phyloP scores from a whole-genome alignment of 1,140 invertebrate species.

The Lepidostoma basale region DNA sequence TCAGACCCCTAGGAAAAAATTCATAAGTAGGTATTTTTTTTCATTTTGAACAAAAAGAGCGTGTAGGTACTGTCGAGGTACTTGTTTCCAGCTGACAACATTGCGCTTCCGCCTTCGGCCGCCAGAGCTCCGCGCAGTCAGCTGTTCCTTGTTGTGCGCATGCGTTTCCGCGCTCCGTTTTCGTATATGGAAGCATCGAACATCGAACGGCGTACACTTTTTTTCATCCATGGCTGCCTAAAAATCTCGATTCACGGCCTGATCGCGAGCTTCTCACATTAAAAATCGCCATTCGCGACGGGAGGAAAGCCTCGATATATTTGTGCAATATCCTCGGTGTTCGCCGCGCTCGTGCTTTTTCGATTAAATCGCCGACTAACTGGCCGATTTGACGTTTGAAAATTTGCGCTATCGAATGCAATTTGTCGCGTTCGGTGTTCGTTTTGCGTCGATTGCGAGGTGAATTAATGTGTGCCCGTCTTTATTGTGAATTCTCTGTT shows the following conservation, averaged over 20 bases:
- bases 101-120: neutral
- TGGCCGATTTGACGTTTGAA: constrained; percentile 5
- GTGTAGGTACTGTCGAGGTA: too few species aligned
- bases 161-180: neutral
- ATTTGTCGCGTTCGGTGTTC: constrained; percentile 18
- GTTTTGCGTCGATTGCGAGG: neutral
- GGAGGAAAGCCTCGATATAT: neutral
- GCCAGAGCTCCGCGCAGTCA: constrained; percentile 6
- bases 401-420: neutral
- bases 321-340: neutral
- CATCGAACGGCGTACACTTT: constrained; percentile 12
- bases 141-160: constrained; percentile 11
- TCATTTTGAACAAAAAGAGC: too few species aligned
- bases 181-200: constrained; percentile 26
- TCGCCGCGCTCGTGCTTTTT: neutral
- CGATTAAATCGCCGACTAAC: neutral
- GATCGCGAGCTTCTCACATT: too few species aligned
- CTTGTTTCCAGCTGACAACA: constrained; percentile 29
- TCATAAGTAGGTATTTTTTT: too few species aligned
- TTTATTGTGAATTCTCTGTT: neutral
- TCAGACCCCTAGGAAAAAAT: too few species aligned
- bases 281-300: too few species aligned
- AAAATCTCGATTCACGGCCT: too few species aligned
- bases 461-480: neutral
- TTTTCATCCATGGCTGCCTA: constrained; percentile 20